These are phyloP conservation scores for Ischnus inquisitorius DNA, from an alignment of 2,888 invertebrate species.

Conservation along the genomic window DNA sequence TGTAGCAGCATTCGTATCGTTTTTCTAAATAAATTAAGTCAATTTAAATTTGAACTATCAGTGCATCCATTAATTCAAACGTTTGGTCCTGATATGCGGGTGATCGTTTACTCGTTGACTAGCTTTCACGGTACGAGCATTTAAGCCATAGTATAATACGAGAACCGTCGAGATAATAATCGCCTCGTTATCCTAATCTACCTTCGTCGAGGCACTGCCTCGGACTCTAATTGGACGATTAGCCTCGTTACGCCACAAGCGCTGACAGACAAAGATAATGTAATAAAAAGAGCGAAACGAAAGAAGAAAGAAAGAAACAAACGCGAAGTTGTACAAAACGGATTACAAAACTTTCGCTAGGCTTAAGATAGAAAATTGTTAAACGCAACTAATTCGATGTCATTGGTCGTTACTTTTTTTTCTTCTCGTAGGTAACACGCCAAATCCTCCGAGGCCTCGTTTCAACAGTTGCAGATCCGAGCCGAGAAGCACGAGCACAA, in stretches of 20 bases:
- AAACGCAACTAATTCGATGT: not conserved
- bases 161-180: slow-evolving; percentile 73
- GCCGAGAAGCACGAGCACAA: slow-evolving; percentile 74
- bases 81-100: not conserved
- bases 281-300: slow-evolving; percentile 45
- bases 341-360: not conserved
- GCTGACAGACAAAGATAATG: slow-evolving; percentile 56
- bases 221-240: slow-evolving; percentile 74
- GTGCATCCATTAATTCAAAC: too few species aligned
- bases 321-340: not conserved
- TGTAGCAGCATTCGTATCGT: too few species aligned
- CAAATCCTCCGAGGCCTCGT: slow-evolving; percentile 86
- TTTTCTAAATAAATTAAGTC: too few species aligned
- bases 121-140: slow-evolving; percentile 34
- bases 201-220: slow-evolving; percentile 70
- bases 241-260: slow-evolving; percentile 70
- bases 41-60: too few species aligned
- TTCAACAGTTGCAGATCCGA: slow-evolving; percentile 88
- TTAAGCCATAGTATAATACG: slow-evolving; percentile 28
- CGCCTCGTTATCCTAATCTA: slow-evolving; percentile 75
- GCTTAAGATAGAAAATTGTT: not conserved
- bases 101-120: slow-evolving; percentile 67
- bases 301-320: slow-evolving; percentile 10
- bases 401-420: slow-evolving; percentile 24
- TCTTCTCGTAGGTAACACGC: slow-evolving; percentile 85